phyloP scores from a whole-genome alignment of 2,888 invertebrate species.

The Pollenia griseotomentosa region DNA sequence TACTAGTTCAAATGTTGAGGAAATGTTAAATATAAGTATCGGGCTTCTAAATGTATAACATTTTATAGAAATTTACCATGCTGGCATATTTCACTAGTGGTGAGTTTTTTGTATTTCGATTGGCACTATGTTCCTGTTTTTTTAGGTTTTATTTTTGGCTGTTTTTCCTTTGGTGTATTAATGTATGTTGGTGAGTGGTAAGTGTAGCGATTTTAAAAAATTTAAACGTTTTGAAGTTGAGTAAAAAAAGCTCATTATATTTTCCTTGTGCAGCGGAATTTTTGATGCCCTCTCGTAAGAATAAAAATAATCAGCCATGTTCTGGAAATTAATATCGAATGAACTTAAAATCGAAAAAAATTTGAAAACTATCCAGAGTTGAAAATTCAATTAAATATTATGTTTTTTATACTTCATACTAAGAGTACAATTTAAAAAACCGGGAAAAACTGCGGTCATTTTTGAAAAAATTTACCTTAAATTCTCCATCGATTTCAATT shows the following conservation, averaged over 20 bases:
- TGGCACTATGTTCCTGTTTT: constrained; percentile 52
- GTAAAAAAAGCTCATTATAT: neutral
- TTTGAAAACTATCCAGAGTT: no score
- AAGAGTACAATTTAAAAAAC: no score
- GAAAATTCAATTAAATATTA: no score
- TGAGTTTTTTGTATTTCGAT: constrained; percentile 17
- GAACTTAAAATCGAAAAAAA: no score
- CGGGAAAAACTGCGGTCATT: no score
- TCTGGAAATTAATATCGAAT: no score
- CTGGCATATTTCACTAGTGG: constrained; percentile 8
- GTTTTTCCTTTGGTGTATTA: constrained; percentile 31
- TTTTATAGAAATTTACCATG: constrained; percentile 48
- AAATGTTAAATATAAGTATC: constrained; percentile 68
- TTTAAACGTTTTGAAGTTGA: neutral
- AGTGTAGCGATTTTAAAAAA: constrained; percentile 25
- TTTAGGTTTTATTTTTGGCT: constrained; percentile 1
- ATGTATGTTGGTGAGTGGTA: constrained; percentile 14
- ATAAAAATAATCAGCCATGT: no score
- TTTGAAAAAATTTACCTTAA: no score
- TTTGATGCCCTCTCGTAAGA: no score
- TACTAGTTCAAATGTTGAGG: constrained; percentile 52
- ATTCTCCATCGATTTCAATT: no score
- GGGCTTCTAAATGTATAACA: constrained; percentile 46
- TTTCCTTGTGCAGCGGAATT: no score
- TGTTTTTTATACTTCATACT: no score